Evolutionary conservation across 2,113 vertebrate genomes (phyloP).

Genomic region (Psilopogon haemacephalus): DNA sequence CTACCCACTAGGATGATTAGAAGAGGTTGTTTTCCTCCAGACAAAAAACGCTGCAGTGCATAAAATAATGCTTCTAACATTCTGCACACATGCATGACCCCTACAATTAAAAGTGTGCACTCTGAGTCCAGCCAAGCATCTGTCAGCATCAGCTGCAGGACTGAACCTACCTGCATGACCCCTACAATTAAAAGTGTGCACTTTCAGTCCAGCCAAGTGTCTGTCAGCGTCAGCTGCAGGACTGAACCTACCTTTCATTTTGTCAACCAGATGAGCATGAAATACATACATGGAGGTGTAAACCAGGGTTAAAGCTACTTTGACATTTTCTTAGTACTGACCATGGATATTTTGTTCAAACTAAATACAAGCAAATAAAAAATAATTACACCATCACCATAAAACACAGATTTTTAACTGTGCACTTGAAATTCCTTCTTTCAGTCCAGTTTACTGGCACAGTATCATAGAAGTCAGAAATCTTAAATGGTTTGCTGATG

Average conservation of each 20-base stretch:
- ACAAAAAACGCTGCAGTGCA: not conserved
- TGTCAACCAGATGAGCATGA: accelerated
- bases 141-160: not conserved
- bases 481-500: not conserved
- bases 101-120: too few relatives aligned
- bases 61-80: not conserved
- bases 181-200: too few relatives aligned
- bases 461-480: not conserved
- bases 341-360: not conserved
- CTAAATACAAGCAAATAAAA: not conserved
- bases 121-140: not conserved
- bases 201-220: not conserved
- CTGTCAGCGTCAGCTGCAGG: not conserved
- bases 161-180: not conserved
- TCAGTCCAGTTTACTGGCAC: not conserved
- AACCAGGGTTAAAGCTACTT: not conserved
- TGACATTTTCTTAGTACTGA: not conserved
- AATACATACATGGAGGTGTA: not conserved
- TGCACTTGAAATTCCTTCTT: not conserved
- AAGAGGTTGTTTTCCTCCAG: not conserved
- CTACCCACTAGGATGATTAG: not conserved
- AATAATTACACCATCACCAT: not conserved
- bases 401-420: not conserved
- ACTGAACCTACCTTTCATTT: not conserved
- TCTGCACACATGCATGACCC: not conserved